phyloP scores from a whole-genome alignment of 2,113 vertebrate genomes.

The Hyperopisus bebe region DNA sequence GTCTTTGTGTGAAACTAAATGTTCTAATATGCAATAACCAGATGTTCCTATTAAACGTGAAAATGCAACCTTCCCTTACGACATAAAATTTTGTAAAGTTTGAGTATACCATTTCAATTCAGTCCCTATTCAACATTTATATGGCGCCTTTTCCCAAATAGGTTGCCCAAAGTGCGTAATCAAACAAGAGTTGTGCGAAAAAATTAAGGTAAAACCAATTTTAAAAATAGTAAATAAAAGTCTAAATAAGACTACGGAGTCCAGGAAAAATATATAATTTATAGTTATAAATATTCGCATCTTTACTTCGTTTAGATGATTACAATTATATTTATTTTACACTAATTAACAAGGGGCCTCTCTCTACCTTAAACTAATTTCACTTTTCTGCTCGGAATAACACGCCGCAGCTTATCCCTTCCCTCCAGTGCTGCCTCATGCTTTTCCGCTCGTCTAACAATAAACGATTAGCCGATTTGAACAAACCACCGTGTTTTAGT shows the following conservation, averaged over 20 bases:
- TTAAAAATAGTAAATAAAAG: neutral
- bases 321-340: neutral
- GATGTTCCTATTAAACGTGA: neutral
- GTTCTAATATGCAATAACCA: neutral
- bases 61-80: neutral
- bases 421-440: neutral
- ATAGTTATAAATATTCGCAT: neutral
- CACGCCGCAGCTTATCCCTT: neutral
- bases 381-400: neutral
- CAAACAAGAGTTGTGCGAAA: neutral
- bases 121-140: neutral
- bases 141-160: neutral
- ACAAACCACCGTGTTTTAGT: neutral
- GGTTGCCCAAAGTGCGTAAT: neutral
- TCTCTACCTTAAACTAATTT: neutral
- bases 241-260: neutral
- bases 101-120: neutral
- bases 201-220: neutral
- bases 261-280: neutral
- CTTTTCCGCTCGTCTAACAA: neutral
- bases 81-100: neutral
- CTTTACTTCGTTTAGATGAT: neutral
- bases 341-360: neutral
- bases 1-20: neutral
- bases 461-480: neutral